Evolutionary conservation across 2,797 vertebrate species (phyloP), one percentile per base, ranked within the genome.

Genomic region (Alfaro cultratus): DNA sequence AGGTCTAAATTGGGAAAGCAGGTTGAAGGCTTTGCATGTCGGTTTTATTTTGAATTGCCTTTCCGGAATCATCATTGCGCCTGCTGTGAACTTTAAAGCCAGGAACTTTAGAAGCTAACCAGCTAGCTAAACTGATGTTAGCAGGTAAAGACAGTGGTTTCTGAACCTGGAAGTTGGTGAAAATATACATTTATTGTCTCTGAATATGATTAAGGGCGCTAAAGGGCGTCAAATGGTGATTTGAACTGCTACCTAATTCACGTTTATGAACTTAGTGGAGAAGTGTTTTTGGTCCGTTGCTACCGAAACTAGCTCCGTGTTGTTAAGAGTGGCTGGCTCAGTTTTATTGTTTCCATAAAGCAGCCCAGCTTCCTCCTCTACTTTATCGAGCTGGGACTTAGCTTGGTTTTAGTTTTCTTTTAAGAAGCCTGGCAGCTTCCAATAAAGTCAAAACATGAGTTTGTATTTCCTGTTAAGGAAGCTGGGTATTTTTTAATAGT

Each of bases 21-120:
- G 0, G 0, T 0, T 0, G 0, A 53, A 47, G 31, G 12, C 0
- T 2, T 0, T 1, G 15, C 18, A 4, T 1, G 0, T 3, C 1
- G 0, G 5, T 77, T 82, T 86, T 88, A 89, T 74, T 86, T 87
- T 87, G 85, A 82, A 80, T 7, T 2, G 0, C 0, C 0, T 6
- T 26, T 73, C 45, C 39, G 39, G 26, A 62, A 0, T 4, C 4
- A 0, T 5, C 46, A 3, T 0, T 1, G 1, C 8, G 57, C 29
- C 2, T 0, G 26, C 0, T 16, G 0, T 1, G 3, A 23, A 55
- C 74, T 91, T 83, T 34, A 5, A 1, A 77, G 12, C 16, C 45
- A 77, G 41, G 83, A 91, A 92, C 87, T 93, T 93, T 88, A 82
- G 83, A 83, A 57, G 91, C 89, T 87, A 89, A 87, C 85, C 85